These are phyloP conservation scores for Pseudoips prasinana DNA, from an alignment of 2,888 invertebrate genomes.

Conservation along the genomic window DNA sequence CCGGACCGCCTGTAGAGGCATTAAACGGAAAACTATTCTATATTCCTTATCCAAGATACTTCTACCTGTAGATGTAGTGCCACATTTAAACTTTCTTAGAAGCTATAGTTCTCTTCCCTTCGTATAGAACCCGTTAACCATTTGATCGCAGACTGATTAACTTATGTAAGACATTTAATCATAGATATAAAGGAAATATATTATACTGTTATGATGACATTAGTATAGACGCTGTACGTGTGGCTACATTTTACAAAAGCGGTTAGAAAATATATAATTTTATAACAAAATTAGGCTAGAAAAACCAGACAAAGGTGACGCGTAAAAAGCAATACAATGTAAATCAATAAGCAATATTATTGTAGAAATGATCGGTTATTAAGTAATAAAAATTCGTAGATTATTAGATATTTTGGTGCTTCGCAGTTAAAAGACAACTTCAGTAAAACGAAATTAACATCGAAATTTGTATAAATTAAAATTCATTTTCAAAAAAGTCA, in stretches of 20 bases:
- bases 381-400: conserved; percentile 50
- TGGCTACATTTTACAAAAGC: conserved; percentile 19
- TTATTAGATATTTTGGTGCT: conserved; percentile 73
- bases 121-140: conserved; percentile 25
- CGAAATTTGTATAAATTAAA: conserved; percentile 51
- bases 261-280: conserved; percentile 42
- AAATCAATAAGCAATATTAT: conserved; percentile 76
- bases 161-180: conserved; percentile 26
- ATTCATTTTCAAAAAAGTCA: conserved; percentile 1
- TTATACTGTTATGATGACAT: conserved; percentile 25
- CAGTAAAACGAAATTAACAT: conserved; percentile 64
- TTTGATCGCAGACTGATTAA: conserved; percentile 32
- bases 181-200: conserved; percentile 27
- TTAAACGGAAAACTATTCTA: conserved; percentile 47
- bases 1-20: conserved; percentile 45
- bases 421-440: conserved; percentile 58
- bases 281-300: conserved; percentile 41
- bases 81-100: conserved; percentile 56
- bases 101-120: conserved; percentile 42
- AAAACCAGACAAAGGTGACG: conserved; percentile 61
- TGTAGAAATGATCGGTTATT: conserved; percentile 62
- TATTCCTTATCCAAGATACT: conserved; percentile 53
- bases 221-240: no score
- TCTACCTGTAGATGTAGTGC: conserved; percentile 65
- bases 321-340: conserved; percentile 75